Base-by-base conservation (phyloP, 2,888 invertebrate species). In the Aplocera efformata region DNA sequence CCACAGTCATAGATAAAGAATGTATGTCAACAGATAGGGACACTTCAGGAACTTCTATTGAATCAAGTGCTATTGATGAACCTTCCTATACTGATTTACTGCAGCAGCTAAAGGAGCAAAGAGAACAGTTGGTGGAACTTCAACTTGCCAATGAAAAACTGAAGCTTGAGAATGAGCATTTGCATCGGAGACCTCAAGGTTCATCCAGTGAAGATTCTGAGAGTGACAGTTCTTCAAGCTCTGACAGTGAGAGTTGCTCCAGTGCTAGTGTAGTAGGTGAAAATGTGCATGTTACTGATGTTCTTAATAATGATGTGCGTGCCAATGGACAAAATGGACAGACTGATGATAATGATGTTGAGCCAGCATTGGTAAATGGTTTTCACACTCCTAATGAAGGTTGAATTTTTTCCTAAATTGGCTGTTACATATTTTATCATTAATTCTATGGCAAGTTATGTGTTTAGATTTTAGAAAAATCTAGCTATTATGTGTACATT, bases 131-230 rank as follows among this genome's bases (percentile, higher is more conserved):
- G 35, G 88, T 88, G 48, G 90, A 92, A 50, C 79, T 93, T 23
- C 86, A 90, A 42, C 62, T 89, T 35, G 90, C 91, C 40, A 93
- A 92, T 71, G 92, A 93, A 51, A 88, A 90, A 50, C 65, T 93
- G 21, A 79, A 86, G 45, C 67, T 89, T 24, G 93, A 94, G 67
- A 92, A 92, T 73, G 92, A 91, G 57, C 78, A 85, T 52, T 72
- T 93, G 47, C 81, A 84, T 11, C 76, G 79, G 41, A 84, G 79
- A 34, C 60, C 77, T 13, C 76, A 75, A 2, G 61, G 62, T 21
- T 79, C 83, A 1, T 80, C 88, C 8, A 88, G 86, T 73, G 88
- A 79, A 49, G 92, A 92, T 66, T 92, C 92, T 3, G 92, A 90
- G 61, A 90, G 90, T 76, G 90, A 90, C 53, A 90, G 90, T 68